Evolutionary conservation across 2,113 vertebrate species (phyloP), one percentile per base, ranked within the genome.

Genomic region (Anser brachyrhynchus): DNA sequence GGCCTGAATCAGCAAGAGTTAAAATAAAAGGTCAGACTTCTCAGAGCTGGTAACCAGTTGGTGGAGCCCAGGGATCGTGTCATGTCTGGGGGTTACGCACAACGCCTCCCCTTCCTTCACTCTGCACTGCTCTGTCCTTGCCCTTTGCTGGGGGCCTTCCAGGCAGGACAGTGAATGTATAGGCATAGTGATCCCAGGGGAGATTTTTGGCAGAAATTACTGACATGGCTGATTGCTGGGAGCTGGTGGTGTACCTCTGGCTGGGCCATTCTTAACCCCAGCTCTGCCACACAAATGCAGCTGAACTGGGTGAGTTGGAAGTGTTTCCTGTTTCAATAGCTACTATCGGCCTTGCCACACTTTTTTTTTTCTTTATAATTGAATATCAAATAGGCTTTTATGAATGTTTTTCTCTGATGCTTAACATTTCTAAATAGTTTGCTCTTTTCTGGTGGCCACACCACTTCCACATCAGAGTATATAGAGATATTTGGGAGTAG

Each of bases 11-110:
- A 90, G 52, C 2, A 2, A 75, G 57, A 61, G 55, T 46, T 81
- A 57, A 67, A 93, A 69, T n/a, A 23, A 81, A 78, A 92, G 82
- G 61, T 61, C 49, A 61, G 1, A 75, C 35, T 82, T 49, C 57
- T 43, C 54, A 12, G 75, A 81, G 73, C 49, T 79, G 2, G 0
- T 51, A 88, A 52, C 72, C 88, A 79, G 92, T 3, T 96, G 86
- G 83, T 94, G 92, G 89, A 96, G 92, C 83, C 70, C 84, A 95
- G 92, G 77, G 72, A 66, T 92, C 17, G 0, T 65, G 52, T 44
- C 82, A 75, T 46, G 49, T 20, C 39, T 22, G 0, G 3, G 13
- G 10, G 54, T 41, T 33, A 72, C 13, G 0, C 9, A 35, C 10
- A 3, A n/a, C 14, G 23, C 3, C 1, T 23, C 33, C 33, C 9